Percentiles rank a stretch among this genome's conserved stretches.
Conservation (phyloP, 2,797 vertebrate genomes). For the Brachyalestes nurse region DNA sequence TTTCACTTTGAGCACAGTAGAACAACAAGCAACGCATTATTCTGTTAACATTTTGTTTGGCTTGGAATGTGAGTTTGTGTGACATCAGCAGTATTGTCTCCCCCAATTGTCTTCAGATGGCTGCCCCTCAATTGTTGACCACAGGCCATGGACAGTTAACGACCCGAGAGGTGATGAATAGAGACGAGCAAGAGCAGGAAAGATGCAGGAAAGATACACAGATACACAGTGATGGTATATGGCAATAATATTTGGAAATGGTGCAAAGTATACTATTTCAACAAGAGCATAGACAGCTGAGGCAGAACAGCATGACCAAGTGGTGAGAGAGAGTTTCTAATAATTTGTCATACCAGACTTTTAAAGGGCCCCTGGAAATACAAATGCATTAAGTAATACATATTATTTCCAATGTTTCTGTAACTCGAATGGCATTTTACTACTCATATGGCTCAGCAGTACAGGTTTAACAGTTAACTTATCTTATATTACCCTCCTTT, state of each 20-base stretch:
- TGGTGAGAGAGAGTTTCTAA: conserved; percentile 2
- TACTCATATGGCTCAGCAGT: background rate
- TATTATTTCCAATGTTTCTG: too few relatives aligned
- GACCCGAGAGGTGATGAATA: conserved; percentile 56
- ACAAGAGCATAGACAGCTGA: background rate
- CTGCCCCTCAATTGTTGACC: conserved; percentile 59
- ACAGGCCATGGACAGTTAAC: conserved; percentile 56
- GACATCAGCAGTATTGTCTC: conserved; percentile 73
- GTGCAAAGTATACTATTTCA: background rate
- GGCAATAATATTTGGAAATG: background rate
- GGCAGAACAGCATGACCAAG: conserved; percentile 26
- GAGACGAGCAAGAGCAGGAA: conserved; percentile 46
- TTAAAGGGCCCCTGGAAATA: too few relatives aligned
- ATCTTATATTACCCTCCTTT: background rate
- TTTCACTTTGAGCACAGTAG: conserved; percentile 53
- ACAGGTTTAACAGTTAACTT: background rate
- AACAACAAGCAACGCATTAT: conserved; percentile 64
- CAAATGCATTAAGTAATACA: too few relatives aligned
- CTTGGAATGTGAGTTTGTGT: conserved; percentile 37
- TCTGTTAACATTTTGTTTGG: conserved; percentile 58
- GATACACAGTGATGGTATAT: background rate
- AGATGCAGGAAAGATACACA: conserved; percentile 20
- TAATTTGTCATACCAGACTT: too few relatives aligned
- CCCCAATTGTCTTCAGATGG: conserved; percentile 67
- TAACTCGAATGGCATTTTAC: too few relatives aligned